Conservation (phyloP, 2,113 vertebrate genomes). For the Macroglossus sobrinus region DNA sequence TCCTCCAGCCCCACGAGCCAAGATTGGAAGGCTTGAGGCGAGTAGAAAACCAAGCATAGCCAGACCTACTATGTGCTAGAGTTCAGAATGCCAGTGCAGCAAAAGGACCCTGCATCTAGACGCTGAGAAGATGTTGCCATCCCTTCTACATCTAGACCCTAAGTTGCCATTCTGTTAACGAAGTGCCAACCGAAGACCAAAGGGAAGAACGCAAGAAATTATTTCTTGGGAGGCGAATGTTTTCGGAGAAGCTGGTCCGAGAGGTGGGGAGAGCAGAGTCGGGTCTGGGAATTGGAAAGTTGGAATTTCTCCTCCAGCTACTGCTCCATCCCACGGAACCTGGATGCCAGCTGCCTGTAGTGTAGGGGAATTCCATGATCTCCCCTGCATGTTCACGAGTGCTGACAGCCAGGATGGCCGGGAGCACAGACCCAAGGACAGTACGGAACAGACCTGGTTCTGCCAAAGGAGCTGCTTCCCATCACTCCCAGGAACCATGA, state of each 20-base stretch:
- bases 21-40: rapidly evolving
- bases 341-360: neutral
- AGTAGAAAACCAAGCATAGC: neutral
- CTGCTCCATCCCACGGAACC: slow-evolving; percentile 30
- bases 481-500: slow-evolving; percentile 38
- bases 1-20: rapidly evolving
- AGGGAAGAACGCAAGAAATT: neutral
- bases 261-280: neutral
- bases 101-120: neutral
- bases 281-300: neutral
- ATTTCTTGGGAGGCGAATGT: neutral
- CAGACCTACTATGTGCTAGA: neutral
- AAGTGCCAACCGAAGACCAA: neutral
- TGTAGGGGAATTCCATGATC: slow-evolving; percentile 72
- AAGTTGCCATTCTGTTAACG: neutral
- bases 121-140: neutral
- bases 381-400: slow-evolving; percentile 50
- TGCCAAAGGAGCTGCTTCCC: slow-evolving; percentile 48
- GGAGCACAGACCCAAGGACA: slow-evolving; percentile 66
- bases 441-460: neutral
- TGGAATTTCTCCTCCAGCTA: neutral
- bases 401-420: slow-evolving; percentile 64
- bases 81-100: neutral
- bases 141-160: neutral
- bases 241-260: neutral